Conservation (phyloP, 2,888 invertebrate genomes). For the Polydrusus tereticollis region DNA sequence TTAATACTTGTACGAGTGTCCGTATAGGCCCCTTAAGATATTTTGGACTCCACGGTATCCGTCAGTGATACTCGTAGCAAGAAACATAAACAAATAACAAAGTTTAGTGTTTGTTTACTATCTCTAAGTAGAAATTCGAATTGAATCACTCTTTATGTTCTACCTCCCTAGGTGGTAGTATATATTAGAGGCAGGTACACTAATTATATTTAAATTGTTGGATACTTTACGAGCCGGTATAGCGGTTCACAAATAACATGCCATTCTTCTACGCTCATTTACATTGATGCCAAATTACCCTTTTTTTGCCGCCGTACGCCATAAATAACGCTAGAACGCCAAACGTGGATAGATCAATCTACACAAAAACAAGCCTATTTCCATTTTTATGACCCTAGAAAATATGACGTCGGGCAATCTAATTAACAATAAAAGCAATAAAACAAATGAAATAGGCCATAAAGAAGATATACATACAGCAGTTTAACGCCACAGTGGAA, state of each 20-base stretch:
- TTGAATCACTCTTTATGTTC: too few species aligned
- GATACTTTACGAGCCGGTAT: neutral
- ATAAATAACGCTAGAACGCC: neutral
- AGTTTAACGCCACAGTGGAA: constrained; percentile 15
- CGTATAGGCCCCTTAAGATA: too few species aligned
- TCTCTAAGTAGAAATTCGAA: too few species aligned
- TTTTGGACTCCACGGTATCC: too few species aligned
- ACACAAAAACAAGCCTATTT: constrained; percentile 28
- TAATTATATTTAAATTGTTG: too few species aligned
- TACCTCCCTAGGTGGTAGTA: too few species aligned
- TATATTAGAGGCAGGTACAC: too few species aligned
- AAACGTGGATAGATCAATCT: constrained; percentile 13
- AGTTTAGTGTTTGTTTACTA: too few species aligned
- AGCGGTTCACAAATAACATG: neutral
- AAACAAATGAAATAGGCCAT: constrained; percentile 39
- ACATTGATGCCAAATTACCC: constrained; percentile 1
- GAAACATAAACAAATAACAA: too few species aligned
- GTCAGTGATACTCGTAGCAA: too few species aligned
- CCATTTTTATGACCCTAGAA: constrained; percentile 36
- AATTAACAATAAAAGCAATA: constrained; percentile 42
- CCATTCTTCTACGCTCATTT: neutral
- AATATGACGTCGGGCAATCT: constrained; percentile 34
- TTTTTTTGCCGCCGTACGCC: neutral
- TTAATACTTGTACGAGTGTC: too few species aligned
- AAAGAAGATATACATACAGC: constrained; percentile 41